Percentiles rank a stretch among this genome's conserved stretches.
Conservation (phyloP, 1,140 invertebrate genomes). For the Bombus pascuorum region DNA sequence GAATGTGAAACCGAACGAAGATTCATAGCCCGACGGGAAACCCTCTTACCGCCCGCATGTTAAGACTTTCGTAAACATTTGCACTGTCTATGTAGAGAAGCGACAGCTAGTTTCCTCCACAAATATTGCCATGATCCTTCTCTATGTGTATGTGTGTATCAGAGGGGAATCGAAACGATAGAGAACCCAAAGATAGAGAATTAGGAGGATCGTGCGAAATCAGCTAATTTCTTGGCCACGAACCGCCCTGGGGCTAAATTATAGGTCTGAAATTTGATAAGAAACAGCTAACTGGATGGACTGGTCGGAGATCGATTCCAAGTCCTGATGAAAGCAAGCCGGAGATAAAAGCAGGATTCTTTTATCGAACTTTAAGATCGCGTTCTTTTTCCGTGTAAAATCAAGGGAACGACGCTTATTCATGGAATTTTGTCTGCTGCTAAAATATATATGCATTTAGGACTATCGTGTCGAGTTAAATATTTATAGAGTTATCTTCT, state of each 20-base stretch:
- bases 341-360: not conserved
- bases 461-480: not conserved
- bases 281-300: not conserved
- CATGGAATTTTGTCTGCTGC: not conserved
- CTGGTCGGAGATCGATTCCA: not conserved
- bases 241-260: not conserved
- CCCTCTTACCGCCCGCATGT: constrained; percentile 25
- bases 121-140: constrained; percentile 32
- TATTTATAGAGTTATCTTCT: not conserved
- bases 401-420: not conserved
- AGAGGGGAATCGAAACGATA: constrained; percentile 14
- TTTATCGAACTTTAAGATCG: not conserved
- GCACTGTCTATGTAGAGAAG: constrained; percentile 42
- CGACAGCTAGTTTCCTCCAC: constrained; percentile 51
- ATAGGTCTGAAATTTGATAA: constrained; percentile 19
- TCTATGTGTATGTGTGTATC: not conserved
- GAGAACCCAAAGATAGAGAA: not conserved
- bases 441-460: not conserved
- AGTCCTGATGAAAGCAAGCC: not conserved
- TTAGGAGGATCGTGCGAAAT: not conserved
- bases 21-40: constrained; percentile 24
- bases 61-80: constrained; percentile 59
- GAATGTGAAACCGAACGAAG: constrained; percentile 17
- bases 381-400: not conserved
- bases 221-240: constrained; percentile 11